Percentiles rank a stretch among this genome's conserved stretches.
Evolutionary conservation across 2,797 vertebrate species (phyloP).

Genomic region (Pangasius djambal): DNA sequence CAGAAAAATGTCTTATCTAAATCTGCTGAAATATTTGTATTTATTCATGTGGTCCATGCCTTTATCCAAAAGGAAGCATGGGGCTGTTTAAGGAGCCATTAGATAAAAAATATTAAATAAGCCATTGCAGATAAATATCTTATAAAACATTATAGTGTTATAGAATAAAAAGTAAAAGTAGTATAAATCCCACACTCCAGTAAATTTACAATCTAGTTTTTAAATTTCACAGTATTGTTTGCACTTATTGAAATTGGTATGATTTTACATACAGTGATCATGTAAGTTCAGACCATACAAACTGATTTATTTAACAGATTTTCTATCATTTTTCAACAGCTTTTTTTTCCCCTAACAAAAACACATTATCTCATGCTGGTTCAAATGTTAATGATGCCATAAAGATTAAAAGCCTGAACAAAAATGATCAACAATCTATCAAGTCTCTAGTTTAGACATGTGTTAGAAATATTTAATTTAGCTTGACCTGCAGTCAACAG

Average conservation of each 20-base stretch:
- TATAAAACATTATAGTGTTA: neutral
- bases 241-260: neutral
- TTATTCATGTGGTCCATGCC: neutral
- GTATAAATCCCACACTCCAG: neutral
- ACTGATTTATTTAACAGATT: neutral
- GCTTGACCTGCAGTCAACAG: neutral
- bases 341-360: neutral
- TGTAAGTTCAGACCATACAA: neutral
- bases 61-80: neutral
- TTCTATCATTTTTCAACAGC: neutral
- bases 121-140: neutral
- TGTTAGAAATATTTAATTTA: conserved; percentile 22
- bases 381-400: neutral
- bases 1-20: conserved; percentile 1
- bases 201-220: neutral
- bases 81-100: neutral
- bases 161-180: neutral
- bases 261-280: neutral
- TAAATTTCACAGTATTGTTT: neutral
- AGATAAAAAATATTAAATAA: neutral
- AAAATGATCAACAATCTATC: neutral
- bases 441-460: conserved; percentile 1
- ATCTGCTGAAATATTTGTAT: neutral
- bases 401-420: neutral
- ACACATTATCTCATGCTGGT: conserved; percentile 7